Evolutionary conservation across 2,888 invertebrate genomes (phyloP).

Genomic region (Ptilodon capucinus): DNA sequence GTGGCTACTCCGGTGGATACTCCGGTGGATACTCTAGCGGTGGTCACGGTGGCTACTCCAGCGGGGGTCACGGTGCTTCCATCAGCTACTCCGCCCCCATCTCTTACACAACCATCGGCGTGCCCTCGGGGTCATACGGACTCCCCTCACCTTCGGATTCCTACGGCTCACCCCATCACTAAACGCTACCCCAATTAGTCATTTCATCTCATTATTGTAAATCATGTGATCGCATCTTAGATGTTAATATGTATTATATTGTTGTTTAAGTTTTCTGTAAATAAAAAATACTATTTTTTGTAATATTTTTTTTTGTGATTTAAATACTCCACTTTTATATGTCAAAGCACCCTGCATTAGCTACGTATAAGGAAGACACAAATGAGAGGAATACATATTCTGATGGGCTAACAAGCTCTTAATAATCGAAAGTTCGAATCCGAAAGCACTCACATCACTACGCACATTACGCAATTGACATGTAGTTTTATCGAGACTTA

Average conservation of each 20-base stretch:
- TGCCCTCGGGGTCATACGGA: slow-evolving; percentile 75
- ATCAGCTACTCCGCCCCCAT: slow-evolving; percentile 55
- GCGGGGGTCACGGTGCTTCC: slow-evolving; percentile 55
- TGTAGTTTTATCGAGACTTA: slow-evolving; percentile 15
- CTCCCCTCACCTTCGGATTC: slow-evolving; percentile 69
- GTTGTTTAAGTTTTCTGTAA: slow-evolving; percentile 81
- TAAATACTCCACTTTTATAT: slow-evolving; percentile 34
- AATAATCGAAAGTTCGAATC: slow-evolving; percentile 40
- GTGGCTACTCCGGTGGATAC: slow-evolving; percentile 36
- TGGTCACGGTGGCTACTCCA: slow-evolving; percentile 42
- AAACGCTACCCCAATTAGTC: slow-evolving; percentile 63
- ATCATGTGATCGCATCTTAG: slow-evolving; percentile 77
- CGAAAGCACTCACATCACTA: slow-evolving; percentile 42
- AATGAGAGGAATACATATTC: slow-evolving; percentile 36
- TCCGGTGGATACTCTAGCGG: slow-evolving; percentile 45
- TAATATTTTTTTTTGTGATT: slow-evolving; percentile 34
- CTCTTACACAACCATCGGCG: slow-evolving; percentile 67
- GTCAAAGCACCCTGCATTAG: slow-evolving; percentile 20
- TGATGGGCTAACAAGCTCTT: slow-evolving; percentile 23
- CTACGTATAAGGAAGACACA: slow-evolving; percentile 39
- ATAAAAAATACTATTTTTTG: slow-evolving; percentile 73
- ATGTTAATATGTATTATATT: slow-evolving; percentile 70
- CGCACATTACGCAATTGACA: slow-evolving; percentile 28
- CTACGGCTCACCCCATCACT: slow-evolving; percentile 74
- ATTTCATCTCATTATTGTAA: slow-evolving; percentile 71